Conservation (phyloP, 2,113 vertebrate genomes). For the Pipa parva region DNA sequence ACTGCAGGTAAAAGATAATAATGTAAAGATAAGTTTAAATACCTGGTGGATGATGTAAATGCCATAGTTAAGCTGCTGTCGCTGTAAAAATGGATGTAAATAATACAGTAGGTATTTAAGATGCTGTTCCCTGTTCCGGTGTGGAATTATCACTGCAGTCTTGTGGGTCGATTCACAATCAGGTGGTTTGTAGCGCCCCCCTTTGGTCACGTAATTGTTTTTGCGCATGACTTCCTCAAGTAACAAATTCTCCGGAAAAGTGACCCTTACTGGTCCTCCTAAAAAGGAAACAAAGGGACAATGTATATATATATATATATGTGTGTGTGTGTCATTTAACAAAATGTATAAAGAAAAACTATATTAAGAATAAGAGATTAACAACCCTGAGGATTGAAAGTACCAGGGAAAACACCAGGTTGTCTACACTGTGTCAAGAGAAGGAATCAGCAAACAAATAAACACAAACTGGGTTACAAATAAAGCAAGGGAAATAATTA, state of each 20-base stretch:
- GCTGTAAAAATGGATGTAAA: constrained; percentile 72
- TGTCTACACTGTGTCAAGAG: no score
- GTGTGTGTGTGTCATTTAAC: no score
- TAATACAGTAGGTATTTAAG: constrained; percentile 71
- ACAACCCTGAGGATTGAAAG: no score
- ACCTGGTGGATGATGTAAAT: constrained; percentile 79
- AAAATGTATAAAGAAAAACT: no score
- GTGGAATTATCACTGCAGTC: constrained; percentile 71
- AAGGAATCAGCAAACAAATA: no score
- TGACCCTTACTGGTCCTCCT: constrained; percentile 69
- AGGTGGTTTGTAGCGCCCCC: constrained; percentile 67
- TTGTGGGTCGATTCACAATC: constrained; percentile 64
- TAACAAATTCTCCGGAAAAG: constrained; percentile 60
- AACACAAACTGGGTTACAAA: no score
- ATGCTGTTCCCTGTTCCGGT: constrained; percentile 67
- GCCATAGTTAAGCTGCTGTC: constrained; percentile 69
- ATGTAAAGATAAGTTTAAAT: no score
- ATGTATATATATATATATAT: no score
- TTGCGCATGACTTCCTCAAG: constrained; percentile 58
- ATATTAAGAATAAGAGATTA: no score
- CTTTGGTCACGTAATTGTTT: constrained; percentile 65
- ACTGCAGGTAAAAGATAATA: no score
- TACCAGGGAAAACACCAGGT: no score
- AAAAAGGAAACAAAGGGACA: background rate
- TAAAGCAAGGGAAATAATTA: no score